Evolutionary conservation across 2,888 invertebrate genomes (phyloP).

Genomic region (Eristalis arbustorum): DNA sequence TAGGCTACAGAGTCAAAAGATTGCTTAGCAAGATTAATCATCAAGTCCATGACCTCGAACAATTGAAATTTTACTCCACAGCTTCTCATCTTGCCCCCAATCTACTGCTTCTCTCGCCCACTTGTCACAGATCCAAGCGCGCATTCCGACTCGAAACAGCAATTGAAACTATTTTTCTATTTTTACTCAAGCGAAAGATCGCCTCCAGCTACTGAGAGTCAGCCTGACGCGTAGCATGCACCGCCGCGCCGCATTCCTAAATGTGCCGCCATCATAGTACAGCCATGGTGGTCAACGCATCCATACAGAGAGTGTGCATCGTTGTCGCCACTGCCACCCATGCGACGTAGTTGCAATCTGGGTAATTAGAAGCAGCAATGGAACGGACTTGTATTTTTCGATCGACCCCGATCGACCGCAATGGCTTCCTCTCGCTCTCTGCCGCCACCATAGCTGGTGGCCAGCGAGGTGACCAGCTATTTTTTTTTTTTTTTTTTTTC

Average conservation of each 20-base stretch:
- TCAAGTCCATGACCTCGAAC: neutral
- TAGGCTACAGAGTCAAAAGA: too few species aligned
- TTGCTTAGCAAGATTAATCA: too few species aligned
- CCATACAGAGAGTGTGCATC: neutral
- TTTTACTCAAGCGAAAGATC: neutral
- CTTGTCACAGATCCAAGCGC: neutral
- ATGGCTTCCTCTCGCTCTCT: neutral
- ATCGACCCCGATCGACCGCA: neutral
- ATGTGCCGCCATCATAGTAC: neutral
- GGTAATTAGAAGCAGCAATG: neutral
- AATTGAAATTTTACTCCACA: neutral
- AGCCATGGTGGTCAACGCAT: neutral
- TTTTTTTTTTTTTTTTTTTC: neutral
- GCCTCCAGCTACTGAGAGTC: neutral
- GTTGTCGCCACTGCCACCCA: neutral
- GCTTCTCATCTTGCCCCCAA: neutral
- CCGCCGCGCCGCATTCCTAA: neutral
- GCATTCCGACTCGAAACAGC: neutral
- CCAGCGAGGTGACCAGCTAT: conserved; percentile 19
- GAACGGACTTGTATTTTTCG: neutral
- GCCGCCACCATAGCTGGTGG: neutral
- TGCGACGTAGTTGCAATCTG: neutral
- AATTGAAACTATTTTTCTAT: neutral
- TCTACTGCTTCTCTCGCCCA: neutral
- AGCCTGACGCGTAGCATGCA: neutral